phyloP scores from a whole-genome alignment of 2,797 vertebrate species.

The Darevskia nairensis region DNA sequence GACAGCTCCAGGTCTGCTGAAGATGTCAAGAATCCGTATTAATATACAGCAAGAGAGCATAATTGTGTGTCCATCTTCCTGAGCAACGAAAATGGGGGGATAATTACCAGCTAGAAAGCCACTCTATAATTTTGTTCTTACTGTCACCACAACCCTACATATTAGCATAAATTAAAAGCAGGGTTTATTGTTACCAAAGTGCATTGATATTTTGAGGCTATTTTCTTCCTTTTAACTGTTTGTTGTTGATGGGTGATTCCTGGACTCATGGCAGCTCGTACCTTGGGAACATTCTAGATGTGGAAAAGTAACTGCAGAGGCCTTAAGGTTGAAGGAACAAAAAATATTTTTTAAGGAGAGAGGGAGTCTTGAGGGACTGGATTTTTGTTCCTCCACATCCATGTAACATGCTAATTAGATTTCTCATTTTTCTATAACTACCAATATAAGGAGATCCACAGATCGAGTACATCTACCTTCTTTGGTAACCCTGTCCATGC shows the following conservation, averaged over 20 bases:
- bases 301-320: slow-evolving; percentile 38
- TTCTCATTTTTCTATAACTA: accelerated
- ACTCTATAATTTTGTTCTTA: slow-evolving; percentile 90
- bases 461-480: background rate
- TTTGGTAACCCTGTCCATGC: background rate
- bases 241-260: slow-evolving; percentile 82
- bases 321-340: slow-evolving; percentile 38
- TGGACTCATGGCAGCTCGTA: slow-evolving; percentile 64
- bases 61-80: slow-evolving; percentile 99
- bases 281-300: slow-evolving; percentile 41
- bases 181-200: slow-evolving; percentile 87
- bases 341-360: background rate
- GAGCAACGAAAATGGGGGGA: slow-evolving; percentile 86
- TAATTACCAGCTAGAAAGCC: slow-evolving; percentile 89
- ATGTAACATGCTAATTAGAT: background rate
- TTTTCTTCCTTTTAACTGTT: slow-evolving; percentile 85
- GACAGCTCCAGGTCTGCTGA: slow-evolving; percentile 99
- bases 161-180: slow-evolving; percentile 90
- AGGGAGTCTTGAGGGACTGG: background rate
- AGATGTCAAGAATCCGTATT: slow-evolving; percentile 99
- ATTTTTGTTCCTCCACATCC: background rate
- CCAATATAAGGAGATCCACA: background rate
- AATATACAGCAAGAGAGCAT: slow-evolving; percentile 99
- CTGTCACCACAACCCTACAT: slow-evolving; percentile 86
- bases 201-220: slow-evolving; percentile 83